These are phyloP conservation scores for Atractosteus spatula DNA, from an alignment of 2,113 vertebrate species.

Conservation along the genomic window DNA sequence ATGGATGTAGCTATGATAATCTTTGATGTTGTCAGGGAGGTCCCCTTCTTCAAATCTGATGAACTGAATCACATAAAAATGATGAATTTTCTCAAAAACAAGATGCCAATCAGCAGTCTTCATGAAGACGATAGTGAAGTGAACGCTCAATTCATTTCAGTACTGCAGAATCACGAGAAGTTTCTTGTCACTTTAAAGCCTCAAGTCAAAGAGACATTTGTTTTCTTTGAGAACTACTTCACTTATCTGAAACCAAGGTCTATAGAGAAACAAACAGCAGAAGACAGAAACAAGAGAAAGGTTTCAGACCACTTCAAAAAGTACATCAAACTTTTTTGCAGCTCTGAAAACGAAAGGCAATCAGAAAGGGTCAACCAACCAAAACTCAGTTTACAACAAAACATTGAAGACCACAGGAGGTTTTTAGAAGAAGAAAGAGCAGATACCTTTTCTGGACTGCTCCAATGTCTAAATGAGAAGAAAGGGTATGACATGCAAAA, in stretches of 20 bases:
- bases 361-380: conserved; percentile 29
- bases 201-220: conserved; percentile 32
- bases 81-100: conserved; percentile 51
- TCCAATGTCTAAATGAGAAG: conserved; percentile 33
- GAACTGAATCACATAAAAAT: conserved; percentile 39
- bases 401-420: conserved; percentile 15
- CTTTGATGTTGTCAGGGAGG: conserved; percentile 53
- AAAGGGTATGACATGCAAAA: neutral
- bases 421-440: conserved; percentile 40
- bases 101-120: conserved; percentile 24
- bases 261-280: conserved; percentile 46
- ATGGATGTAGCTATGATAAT: conserved; percentile 64
- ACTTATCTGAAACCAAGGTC: conserved; percentile 32
- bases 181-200: conserved; percentile 54
- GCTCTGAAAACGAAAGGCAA: accelerated
- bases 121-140: conserved; percentile 20
- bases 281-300: neutral
- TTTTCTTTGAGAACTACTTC: conserved; percentile 26
- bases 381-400: conserved; percentile 3
- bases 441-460: conserved; percentile 44
- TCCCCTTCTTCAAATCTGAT: conserved; percentile 51
- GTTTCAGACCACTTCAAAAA: conserved; percentile 2
- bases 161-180: conserved; percentile 35
- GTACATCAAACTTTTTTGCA: conserved; percentile 28
- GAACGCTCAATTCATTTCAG: conserved; percentile 31